Evolutionary conservation across 1,140 invertebrate genomes (phyloP).

Genomic region (Drosophila oshimai): DNA sequence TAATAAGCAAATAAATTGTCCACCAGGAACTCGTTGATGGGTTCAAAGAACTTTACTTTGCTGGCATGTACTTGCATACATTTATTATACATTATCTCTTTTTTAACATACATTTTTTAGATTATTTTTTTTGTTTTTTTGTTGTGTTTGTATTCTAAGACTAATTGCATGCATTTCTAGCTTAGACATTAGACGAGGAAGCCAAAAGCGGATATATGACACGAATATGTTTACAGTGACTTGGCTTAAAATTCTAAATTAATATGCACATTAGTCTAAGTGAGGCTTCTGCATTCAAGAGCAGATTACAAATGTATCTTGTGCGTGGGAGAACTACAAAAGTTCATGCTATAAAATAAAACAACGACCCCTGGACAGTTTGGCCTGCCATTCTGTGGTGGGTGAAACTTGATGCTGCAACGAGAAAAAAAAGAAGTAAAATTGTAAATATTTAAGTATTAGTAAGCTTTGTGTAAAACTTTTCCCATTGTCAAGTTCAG

Average conservation of each 20-base stretch:
- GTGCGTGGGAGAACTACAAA: constrained; percentile 35
- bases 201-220: constrained; percentile 36
- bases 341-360: constrained; percentile 42
- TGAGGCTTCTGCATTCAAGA: background rate
- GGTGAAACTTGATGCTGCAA: constrained; percentile 63
- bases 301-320: constrained; percentile 23
- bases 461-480: background rate
- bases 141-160: constrained; percentile 31
- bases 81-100: constrained; percentile 44
- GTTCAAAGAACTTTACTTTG: constrained; percentile 70
- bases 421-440: background rate
- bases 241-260: constrained; percentile 4
- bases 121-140: constrained; percentile 8
- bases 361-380: constrained; percentile 69
- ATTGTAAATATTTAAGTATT: background rate
- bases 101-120: constrained; percentile 37
- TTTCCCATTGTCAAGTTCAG: background rate
- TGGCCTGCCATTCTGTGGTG: constrained; percentile 78
- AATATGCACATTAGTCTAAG: constrained; percentile 1
- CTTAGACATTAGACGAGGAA: constrained; percentile 30
- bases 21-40: constrained; percentile 23
- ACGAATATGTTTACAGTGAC: constrained; percentile 44
- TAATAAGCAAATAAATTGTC: constrained; percentile 64
- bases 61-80: constrained; percentile 33
- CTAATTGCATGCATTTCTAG: constrained; percentile 62